These are phyloP conservation scores for Lophochroa leadbeateri DNA, from an alignment of 2,113 vertebrate genomes.

Conservation along the genomic window DNA sequence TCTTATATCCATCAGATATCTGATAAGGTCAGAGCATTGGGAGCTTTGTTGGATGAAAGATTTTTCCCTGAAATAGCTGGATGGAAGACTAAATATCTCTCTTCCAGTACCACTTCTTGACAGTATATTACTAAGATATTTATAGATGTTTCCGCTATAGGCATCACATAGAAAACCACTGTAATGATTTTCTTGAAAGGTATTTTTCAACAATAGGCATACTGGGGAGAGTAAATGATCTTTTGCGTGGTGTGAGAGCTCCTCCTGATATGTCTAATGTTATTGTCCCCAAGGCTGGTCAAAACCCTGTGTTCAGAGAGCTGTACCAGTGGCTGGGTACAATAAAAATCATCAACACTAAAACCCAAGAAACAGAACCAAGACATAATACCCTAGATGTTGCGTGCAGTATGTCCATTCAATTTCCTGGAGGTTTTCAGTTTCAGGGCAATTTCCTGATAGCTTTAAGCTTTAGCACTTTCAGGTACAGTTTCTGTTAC, in stretches of 20 bases:
- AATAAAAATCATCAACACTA: slow-evolving; percentile 10
- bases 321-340: neutral
- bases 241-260: neutral
- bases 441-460: slow-evolving; percentile 75
- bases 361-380: slow-evolving; percentile 42
- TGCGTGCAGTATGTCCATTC: slow-evolving; percentile 32
- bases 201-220: neutral
- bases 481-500: slow-evolving; percentile 40
- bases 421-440: slow-evolving; percentile 75
- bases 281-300: neutral
- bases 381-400: slow-evolving; percentile 41
- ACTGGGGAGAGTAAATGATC: neutral
- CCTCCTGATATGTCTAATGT: neutral
- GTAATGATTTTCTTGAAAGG: neutral
- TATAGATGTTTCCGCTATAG: neutral
- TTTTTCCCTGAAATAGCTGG: neutral
- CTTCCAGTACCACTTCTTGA: neutral
- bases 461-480: slow-evolving; percentile 56
- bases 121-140: neutral
- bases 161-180: neutral
- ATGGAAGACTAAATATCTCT: neutral
- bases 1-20: neutral
- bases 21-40: neutral
- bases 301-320: neutral
- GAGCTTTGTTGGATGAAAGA: neutral